A percentile compares a stretch with the other conserved stretches of the same genome.
phyloP scores from a whole-genome alignment of 2,113 vertebrate species.

The Beaufortia kweichowensis region DNA sequence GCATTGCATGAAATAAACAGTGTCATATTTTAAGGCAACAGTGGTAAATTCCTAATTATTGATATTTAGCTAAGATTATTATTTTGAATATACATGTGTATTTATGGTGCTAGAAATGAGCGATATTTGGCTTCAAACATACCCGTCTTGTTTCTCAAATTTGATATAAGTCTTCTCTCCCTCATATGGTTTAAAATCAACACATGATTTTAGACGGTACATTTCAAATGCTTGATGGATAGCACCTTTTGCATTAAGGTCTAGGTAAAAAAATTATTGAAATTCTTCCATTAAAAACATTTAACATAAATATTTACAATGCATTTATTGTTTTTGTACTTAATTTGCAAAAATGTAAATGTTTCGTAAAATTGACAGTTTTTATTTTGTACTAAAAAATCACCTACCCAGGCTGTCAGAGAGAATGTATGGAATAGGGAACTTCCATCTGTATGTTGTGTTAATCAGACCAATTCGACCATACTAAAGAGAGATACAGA shows the following conservation, averaged over 20 bases:
- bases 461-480: slow-evolving; percentile 77
- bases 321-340: background rate
- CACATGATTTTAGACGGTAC: slow-evolving; percentile 88
- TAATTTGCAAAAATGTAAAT: background rate
- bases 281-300: background rate
- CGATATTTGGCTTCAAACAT: slow-evolving; percentile 45
- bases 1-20: too few relatives aligned
- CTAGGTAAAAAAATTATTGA: slow-evolving; percentile 50
- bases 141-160: slow-evolving; percentile 84
- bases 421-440: slow-evolving; percentile 89
- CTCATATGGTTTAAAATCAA: slow-evolving; percentile 94
- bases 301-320: too few relatives aligned
- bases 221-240: slow-evolving; percentile 88
- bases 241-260: slow-evolving; percentile 74
- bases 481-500: slow-evolving; percentile 55
- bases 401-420: slow-evolving; percentile 83
- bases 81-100: too few relatives aligned
- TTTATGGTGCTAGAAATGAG: too few relatives aligned
- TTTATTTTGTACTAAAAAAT: background rate
- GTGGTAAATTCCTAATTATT: too few relatives aligned
- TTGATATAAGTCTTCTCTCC: slow-evolving; percentile 83
- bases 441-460: slow-evolving; percentile 77
- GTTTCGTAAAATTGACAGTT: too few relatives aligned
- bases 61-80: too few relatives aligned
- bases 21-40: too few relatives aligned